Base-by-base conservation (phyloP, 2,888 invertebrate species). In the Dysmachus trigonus region DNA sequence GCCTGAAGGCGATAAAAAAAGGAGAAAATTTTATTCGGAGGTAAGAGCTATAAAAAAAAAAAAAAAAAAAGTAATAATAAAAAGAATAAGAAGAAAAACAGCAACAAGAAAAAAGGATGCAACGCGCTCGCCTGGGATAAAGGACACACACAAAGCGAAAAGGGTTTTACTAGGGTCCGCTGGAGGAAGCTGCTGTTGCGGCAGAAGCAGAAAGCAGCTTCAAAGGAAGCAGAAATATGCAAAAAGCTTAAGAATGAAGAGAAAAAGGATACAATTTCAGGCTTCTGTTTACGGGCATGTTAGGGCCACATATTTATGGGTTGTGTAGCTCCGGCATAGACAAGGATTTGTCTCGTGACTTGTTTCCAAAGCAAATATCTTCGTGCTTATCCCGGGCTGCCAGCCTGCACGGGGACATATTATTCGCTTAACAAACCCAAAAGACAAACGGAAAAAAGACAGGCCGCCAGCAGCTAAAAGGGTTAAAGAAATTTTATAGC, bases 341-440 rank as follows among this genome's bases (percentile, higher is more conserved):
- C 83, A 86, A 87, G 87, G 83, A 85, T 87, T 87, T 87, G 87
- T 87, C 87, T 84, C 74, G 83, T 83, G 86, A 87, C 86, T 87
- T 87, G 85, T 83, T 86, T 87, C 76, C 41, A 85, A 85, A 85
- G 85, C 77, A 85, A 71, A 77, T 83, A 83, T 83, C 83, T 83
- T 83, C 83, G 72, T 85, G 85, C 74, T 74, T 74, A 85, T 85
- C 53, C 51, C 53, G 27, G 47, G 7, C 74, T 74, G 47, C 51
- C 22, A 13, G 31, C 22, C 22, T 74, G 47, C 33, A 74, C 22
- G 74, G 74, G 74, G 74, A 85, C 85, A 85, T 51, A 85, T 85
- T 85, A 85, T 85, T 85, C 85, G 85, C 85, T 73, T 85, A 85
- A 85, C 85, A 85, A 85, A 73, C 85, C 85, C 85, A 73, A 85